These are phyloP conservation scores for Papilio aristodemus DNA, from an alignment of 1,140 invertebrate genomes.

Conservation along the genomic window DNA sequence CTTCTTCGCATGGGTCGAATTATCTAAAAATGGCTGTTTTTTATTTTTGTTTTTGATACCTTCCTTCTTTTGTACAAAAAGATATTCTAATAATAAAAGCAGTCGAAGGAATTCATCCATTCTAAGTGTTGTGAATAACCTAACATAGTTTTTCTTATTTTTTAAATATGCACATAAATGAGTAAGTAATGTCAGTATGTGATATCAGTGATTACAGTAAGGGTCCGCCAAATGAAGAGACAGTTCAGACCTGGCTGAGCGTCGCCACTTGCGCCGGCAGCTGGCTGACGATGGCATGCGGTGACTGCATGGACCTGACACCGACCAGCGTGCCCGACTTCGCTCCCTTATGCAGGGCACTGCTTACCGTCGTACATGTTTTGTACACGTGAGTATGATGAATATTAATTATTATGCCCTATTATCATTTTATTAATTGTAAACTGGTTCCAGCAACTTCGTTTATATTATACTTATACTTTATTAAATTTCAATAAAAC, in stretches of 20 bases:
- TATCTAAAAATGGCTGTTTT: no score
- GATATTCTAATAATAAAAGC: no score
- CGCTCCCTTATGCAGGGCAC: conserved; percentile 57
- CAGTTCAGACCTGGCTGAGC: conserved; percentile 56
- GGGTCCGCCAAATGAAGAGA: conserved; percentile 55
- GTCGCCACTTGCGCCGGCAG: conserved; percentile 62
- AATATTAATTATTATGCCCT: not conserved
- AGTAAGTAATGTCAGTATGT: conserved; percentile 1
- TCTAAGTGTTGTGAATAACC: no score
- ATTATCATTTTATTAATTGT: no score
- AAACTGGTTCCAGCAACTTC: no score
- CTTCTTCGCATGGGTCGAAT: no score
- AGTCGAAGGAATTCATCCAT: no score
- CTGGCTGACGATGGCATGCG: conserved; percentile 62
- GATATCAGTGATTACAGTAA: conserved; percentile 56
- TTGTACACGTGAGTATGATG: conserved; percentile 60
- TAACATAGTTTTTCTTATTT: no score
- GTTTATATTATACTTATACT: no score
- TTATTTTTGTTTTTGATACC: no score
- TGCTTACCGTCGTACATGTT: conserved; percentile 61
- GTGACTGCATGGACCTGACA: conserved; percentile 44
- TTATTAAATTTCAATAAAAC: no score
- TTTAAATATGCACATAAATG: not conserved
- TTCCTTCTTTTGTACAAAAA: no score
- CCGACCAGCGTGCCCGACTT: conserved; percentile 56